phyloP scores from a whole-genome alignment of 2,113 vertebrate species.

The Probosciger aterrimus region DNA sequence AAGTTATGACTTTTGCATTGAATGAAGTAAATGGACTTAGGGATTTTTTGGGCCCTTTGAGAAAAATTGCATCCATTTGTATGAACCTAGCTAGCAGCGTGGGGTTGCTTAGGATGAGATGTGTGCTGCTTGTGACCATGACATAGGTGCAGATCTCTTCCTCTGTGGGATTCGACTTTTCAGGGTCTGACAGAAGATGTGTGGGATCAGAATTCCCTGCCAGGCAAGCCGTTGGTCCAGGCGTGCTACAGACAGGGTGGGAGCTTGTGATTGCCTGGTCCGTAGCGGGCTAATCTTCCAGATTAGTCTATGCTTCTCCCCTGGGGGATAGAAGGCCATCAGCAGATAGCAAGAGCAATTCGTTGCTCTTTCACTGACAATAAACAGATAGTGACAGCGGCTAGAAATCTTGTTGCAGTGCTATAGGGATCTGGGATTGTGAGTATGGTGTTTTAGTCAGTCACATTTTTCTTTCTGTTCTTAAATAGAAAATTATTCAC shows the following conservation, averaged over 20 bases:
- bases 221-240: slow-evolving; percentile 29
- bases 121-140: not conserved
- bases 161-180: not conserved
- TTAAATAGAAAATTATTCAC: not conserved
- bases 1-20: not conserved
- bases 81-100: not conserved
- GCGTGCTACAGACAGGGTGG: not conserved
- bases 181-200: slow-evolving; percentile 41
- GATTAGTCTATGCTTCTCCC: slow-evolving; percentile 46
- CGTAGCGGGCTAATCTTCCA: slow-evolving; percentile 51
- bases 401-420: not conserved
- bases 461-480: not conserved
- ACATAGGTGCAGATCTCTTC: slow-evolving; percentile 26
- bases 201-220: slow-evolving; percentile 50
- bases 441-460: not conserved
- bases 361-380: slow-evolving; percentile 18
- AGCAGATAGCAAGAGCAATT: slow-evolving; percentile 44
- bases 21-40: not conserved
- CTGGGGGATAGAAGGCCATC: slow-evolving; percentile 30
- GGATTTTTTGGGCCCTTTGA: not conserved
- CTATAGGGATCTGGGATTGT: not conserved
- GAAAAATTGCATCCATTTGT: not conserved
- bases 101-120: not conserved
- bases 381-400: slow-evolving; percentile 22
- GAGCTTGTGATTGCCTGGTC: slow-evolving; percentile 39